A percentile compares a stretch with the other conserved stretches of the same genome.
phyloP scores from a whole-genome alignment of 2,113 vertebrate species.

The Plecotus auritus region DNA sequence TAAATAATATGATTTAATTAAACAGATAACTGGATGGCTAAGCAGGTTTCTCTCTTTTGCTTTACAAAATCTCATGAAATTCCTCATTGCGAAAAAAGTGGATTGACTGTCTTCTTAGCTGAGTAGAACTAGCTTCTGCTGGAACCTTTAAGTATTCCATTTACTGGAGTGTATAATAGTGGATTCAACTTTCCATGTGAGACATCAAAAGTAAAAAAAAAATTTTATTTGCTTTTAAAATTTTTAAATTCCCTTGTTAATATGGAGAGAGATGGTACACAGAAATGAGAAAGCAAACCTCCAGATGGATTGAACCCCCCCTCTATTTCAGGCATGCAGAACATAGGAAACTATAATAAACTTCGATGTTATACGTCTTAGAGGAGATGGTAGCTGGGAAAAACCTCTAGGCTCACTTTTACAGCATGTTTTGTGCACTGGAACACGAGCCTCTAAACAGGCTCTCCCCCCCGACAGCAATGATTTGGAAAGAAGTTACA shows the following conservation, averaged over 20 bases:
- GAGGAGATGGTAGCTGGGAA: neutral
- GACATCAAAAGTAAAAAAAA: neutral
- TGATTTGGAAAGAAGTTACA: neutral
- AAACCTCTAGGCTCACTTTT: neutral
- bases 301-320: neutral
- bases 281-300: neutral
- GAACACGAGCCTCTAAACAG: conserved; percentile 28
- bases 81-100: neutral
- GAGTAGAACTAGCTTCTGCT: neutral
- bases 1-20: neutral
- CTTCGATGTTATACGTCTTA: neutral
- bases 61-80: neutral
- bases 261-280: neutral
- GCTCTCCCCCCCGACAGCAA: neutral
- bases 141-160: neutral
- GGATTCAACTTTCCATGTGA: neutral
- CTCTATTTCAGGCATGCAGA: neutral
- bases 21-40: neutral
- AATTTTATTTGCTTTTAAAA: neutral
- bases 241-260: neutral
- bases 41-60: neutral
- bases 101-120: neutral
- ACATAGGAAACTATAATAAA: neutral
- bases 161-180: neutral
- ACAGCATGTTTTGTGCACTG: neutral